Evolutionary conservation across 2,113 vertebrate species (phyloP).

Genomic region (Candoia aspera): DNA sequence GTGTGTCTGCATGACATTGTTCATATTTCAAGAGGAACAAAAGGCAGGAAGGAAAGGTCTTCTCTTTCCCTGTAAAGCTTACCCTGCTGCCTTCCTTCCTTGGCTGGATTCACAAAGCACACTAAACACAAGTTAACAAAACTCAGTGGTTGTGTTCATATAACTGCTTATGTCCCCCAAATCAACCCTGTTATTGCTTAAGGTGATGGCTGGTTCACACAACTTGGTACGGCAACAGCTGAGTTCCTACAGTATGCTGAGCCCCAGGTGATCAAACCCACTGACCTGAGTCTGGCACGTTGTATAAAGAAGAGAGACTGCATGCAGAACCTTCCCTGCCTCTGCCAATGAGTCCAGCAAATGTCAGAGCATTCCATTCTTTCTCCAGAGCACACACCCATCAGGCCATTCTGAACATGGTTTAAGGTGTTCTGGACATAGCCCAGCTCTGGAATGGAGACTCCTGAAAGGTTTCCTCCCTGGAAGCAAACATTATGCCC

Average conservation of each 20-base stretch:
- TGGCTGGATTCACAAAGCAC: not conserved
- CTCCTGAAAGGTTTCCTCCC: too few relatives aligned
- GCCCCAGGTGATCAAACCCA: not conserved
- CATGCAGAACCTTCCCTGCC: too few relatives aligned
- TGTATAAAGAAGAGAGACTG: not conserved
- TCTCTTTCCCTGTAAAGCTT: not conserved
- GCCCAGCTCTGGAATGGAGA: too few relatives aligned
- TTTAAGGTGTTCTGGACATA: too few relatives aligned
- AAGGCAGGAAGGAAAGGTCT: not conserved
- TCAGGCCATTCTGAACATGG: too few relatives aligned
- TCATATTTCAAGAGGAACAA: not conserved
- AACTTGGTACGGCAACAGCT: not conserved
- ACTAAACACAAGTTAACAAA: not conserved
- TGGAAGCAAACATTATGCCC: too few relatives aligned
- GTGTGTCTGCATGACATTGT: not conserved
- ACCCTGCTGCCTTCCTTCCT: not conserved
- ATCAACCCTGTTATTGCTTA: not conserved
- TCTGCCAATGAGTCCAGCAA: too few relatives aligned
- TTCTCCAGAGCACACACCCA: too few relatives aligned
- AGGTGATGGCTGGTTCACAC: not conserved
- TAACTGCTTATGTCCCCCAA: not conserved
- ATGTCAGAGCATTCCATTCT: too few relatives aligned
- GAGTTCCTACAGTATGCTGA: not conserved
- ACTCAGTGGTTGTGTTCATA: not conserved
- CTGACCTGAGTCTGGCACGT: too few relatives aligned